Percentiles rank a stretch among this genome's conserved stretches.
Evolutionary conservation across 2,888 invertebrate species (phyloP).

Genomic region (Teleiodes luculella): DNA sequence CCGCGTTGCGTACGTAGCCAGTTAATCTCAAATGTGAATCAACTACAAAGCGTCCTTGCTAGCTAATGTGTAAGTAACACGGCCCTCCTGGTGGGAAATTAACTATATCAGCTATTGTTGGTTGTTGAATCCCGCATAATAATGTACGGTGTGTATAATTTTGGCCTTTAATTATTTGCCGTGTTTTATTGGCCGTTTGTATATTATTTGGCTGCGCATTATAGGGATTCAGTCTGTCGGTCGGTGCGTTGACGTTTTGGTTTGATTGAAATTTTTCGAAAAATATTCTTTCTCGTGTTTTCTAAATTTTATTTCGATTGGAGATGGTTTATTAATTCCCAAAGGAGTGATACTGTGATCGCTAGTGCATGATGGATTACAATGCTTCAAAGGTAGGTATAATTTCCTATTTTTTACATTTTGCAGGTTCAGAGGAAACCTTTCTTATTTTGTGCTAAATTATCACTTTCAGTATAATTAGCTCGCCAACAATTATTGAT

Average conservation of each 20-base stretch:
- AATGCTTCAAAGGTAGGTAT: slow-evolving; percentile 35
- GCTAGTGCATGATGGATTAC: slow-evolving; percentile 35
- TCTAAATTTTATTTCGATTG: neutral
- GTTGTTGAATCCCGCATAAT: too few species aligned
- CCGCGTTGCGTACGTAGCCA: too few species aligned
- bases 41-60: too few species aligned
- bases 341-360: slow-evolving; percentile 17
- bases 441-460: neutral
- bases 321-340: slow-evolving; percentile 9
- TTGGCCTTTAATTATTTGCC: neutral
- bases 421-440: neutral
- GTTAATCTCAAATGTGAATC: too few species aligned
- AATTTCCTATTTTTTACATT: neutral
- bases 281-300: slow-evolving; percentile 6
- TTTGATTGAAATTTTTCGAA: slow-evolving; percentile 5
- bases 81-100: too few species aligned
- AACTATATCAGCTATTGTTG: too few species aligned
- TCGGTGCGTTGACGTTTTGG: slow-evolving; percentile 11
- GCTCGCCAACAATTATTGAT: too few species aligned
- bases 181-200: too few species aligned
- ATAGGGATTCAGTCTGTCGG: too few species aligned
- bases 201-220: too few species aligned
- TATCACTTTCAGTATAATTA: neutral
- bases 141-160: too few species aligned
- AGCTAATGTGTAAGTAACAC: too few species aligned